phyloP scores from a whole-genome alignment of 1,140 invertebrate species.

The Plectrocnemia conspersa region DNA sequence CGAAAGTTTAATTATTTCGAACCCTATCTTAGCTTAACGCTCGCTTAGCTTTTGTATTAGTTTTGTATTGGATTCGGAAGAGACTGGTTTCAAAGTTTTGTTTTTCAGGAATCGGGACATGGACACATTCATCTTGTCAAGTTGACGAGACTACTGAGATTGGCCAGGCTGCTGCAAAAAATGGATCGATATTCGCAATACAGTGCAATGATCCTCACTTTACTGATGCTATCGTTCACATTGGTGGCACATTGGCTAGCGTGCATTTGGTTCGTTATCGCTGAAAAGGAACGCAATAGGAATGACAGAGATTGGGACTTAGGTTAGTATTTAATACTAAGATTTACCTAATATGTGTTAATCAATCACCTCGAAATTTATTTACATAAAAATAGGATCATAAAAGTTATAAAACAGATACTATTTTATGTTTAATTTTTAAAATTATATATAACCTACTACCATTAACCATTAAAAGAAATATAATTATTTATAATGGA shows the following conservation, averaged over 20 bases:
- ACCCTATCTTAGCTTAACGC: too few relatives aligned
- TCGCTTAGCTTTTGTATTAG: too few relatives aligned
- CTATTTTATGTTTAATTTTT: too few relatives aligned
- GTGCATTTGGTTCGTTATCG: slow-evolving; percentile 99
- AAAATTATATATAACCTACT: too few relatives aligned
- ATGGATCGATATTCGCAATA: slow-evolving; percentile 96
- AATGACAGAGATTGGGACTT: slow-evolving; percentile 70
- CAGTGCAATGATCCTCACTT: slow-evolving; percentile 90
- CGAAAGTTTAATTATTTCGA: too few relatives aligned
- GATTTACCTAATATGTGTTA: neutral
- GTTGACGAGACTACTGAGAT: slow-evolving; percentile 83
- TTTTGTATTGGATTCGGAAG: too few relatives aligned
- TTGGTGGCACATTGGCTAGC: slow-evolving; percentile 98
- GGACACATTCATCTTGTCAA: slow-evolving; percentile 92
- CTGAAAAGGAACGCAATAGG: slow-evolving; percentile 74
- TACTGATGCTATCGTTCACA: slow-evolving; percentile 94
- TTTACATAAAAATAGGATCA: too few relatives aligned
- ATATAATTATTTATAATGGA: too few relatives aligned
- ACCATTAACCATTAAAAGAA: too few relatives aligned
- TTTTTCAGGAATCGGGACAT: slow-evolving; percentile 60
- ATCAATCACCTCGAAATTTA: too few relatives aligned
- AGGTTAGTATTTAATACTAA: slow-evolving; percentile 54
- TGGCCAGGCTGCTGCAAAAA: slow-evolving; percentile 92
- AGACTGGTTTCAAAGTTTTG: too few relatives aligned
- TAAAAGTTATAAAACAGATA: too few relatives aligned